phyloP scores from a whole-genome alignment of 37 sponge, comb jelly and placozoan genomes.

The Agelas oroides region DNA sequence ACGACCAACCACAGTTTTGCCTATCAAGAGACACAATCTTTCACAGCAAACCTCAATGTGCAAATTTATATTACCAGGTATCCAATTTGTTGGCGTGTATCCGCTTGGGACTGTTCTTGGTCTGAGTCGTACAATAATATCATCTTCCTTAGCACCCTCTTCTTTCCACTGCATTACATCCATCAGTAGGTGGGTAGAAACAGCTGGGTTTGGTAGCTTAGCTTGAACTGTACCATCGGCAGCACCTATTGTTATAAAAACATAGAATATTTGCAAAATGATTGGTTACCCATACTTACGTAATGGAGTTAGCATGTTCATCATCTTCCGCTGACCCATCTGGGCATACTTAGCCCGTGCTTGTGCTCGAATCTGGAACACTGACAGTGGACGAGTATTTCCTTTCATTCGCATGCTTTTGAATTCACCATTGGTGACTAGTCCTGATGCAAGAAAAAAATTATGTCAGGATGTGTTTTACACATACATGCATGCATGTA shows the following conservation, averaged over 20 bases:
- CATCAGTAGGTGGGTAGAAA: neutral
- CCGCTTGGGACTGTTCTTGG: neutral
- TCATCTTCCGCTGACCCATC: neutral
- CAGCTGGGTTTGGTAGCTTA: neutral
- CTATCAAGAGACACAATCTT: no score
- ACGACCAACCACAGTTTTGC: no score
- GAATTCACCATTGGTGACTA: slow-evolving; percentile 19
- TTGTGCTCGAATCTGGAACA: neutral
- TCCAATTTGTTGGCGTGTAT: no score
- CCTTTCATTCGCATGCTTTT: neutral
- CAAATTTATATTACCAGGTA: no score
- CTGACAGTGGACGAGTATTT: slow-evolving; percentile 14
- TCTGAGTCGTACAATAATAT: neutral
- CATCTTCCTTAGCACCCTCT: neutral
- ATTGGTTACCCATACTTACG: neutral
- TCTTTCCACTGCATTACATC: neutral
- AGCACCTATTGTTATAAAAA: no score
- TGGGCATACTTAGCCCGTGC: neutral
- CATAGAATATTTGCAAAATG: no score
- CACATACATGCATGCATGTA: no score
- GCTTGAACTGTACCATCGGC: neutral
- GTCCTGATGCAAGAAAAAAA: neutral
- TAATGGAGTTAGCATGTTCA: slow-evolving; percentile 12
- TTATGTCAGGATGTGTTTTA: no score
- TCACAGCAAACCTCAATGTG: no score